Evolutionary conservation across 2,888 invertebrate genomes (phyloP).

Genomic region (Stratiomys singularior): DNA sequence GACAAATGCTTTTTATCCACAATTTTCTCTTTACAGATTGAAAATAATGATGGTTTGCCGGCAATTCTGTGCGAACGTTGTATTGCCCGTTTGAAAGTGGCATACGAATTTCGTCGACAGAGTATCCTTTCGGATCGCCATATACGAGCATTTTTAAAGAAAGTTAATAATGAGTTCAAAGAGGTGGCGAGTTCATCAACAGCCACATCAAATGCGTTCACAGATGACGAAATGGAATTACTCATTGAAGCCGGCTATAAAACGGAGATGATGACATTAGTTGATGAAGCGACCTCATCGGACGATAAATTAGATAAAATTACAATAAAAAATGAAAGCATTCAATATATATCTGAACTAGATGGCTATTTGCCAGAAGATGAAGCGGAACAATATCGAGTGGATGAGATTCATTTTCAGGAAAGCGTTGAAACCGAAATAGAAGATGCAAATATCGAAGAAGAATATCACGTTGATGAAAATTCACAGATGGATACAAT

Average conservation of each 20-base stretch:
- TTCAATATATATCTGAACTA: conserved; percentile 32
- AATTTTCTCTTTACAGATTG: conserved; percentile 54
- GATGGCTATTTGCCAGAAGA: conserved; percentile 14
- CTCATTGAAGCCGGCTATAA: conserved; percentile 49
- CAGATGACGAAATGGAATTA: conserved; percentile 53
- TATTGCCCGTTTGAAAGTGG: conserved; percentile 56
- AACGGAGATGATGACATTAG: not conserved
- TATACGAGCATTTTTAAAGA: conserved; percentile 56
- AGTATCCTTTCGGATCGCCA: conserved; percentile 57
- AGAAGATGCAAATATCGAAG: conserved; percentile 43
- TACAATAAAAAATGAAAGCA: not conserved
- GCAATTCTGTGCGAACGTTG: conserved; percentile 58
- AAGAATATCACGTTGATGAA: conserved; percentile 44
- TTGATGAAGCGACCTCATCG: not conserved
- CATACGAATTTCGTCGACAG: conserved; percentile 57
- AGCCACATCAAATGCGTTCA: conserved; percentile 45
- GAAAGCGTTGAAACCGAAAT: conserved; percentile 26
- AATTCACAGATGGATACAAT: not conserved
- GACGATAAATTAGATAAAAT: not conserved
- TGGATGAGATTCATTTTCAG: conserved; percentile 22
- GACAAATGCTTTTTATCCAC: no score
- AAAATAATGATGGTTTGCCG: conserved; percentile 57
- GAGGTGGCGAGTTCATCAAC: conserved; percentile 55
- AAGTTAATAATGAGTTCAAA: conserved; percentile 58
- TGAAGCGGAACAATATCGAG: conserved; percentile 5